Evolutionary conservation across 2,113 vertebrate genomes (phyloP).

Genomic region (Lycaon pictus): DNA sequence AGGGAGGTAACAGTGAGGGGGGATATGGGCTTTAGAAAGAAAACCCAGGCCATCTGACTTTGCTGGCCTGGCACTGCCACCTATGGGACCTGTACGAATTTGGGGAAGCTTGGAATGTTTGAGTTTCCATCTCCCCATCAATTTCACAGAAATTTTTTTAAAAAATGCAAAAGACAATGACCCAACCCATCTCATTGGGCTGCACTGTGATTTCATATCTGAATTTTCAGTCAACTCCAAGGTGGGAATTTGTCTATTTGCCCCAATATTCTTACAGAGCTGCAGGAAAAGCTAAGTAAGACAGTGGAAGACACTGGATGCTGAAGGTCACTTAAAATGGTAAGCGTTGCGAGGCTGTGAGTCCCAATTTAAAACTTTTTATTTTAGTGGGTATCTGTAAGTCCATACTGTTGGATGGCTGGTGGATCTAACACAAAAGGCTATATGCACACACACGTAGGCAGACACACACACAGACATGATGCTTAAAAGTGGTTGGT

Average conservation of each 20-base stretch:
- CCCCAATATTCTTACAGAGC: neutral
- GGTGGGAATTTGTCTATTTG: neutral
- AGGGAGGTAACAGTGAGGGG: neutral
- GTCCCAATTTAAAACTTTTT: neutral
- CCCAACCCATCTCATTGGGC: neutral
- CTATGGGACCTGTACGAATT: neutral
- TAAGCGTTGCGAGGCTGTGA: neutral
- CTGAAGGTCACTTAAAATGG: neutral
- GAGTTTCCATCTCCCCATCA: neutral
- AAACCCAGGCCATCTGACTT: neutral
- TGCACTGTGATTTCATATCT: neutral
- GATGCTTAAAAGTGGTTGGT: neutral
- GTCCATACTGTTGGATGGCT: neutral
- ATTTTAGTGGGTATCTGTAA: neutral
- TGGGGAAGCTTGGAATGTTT: neutral
- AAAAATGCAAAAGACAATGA: neutral
- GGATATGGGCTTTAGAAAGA: neutral
- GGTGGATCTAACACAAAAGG: neutral
- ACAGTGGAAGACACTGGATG: neutral
- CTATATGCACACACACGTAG: rapidly evolving
- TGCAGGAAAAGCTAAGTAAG: neutral
- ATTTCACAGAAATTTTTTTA: neutral
- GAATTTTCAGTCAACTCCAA: neutral
- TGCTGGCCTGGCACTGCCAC: neutral
- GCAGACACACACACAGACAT: neutral